A percentile compares a stretch with the other conserved stretches of the same genome.
These are phyloP conservation scores for Drosophila mercatorum DNA, from an alignment of 2,888 invertebrate genomes.

Conservation along the genomic window DNA sequence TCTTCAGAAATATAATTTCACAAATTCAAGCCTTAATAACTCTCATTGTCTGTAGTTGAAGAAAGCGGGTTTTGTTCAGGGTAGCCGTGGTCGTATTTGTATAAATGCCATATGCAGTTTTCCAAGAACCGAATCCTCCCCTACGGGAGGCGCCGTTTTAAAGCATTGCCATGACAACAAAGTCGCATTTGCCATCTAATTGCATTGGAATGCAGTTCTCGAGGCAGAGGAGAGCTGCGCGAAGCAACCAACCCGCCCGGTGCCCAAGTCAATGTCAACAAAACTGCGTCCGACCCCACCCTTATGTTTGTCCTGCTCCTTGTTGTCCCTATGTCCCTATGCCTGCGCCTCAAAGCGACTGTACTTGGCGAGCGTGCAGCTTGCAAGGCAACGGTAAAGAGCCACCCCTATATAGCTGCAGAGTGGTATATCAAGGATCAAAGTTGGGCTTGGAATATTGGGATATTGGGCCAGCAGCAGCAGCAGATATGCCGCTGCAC, in stretches of 20 bases:
- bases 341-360: conserved; percentile 44
- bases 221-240: conserved; percentile 17
- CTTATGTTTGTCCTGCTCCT: conserved; percentile 38
- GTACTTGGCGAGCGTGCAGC: conserved; percentile 67
- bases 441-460: conserved; percentile 50
- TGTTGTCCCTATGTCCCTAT: conserved; percentile 8
- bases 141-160: conserved; percentile 34
- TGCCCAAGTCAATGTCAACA: conserved; percentile 74
- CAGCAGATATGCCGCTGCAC: conserved; percentile 47
- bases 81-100: conserved; percentile 15
- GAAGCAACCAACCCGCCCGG: conserved; percentile 45
- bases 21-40: not conserved
- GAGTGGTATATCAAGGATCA: conserved; percentile 45
- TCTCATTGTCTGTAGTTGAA: conserved; percentile 5
- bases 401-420: conserved; percentile 61
- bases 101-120: conserved; percentile 54
- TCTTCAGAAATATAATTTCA: conserved; percentile 22
- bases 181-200: conserved; percentile 54
- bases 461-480: conserved; percentile 17
- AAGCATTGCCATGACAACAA: conserved; percentile 54
- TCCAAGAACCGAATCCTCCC: conserved; percentile 72
- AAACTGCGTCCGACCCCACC: conserved; percentile 51
- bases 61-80: conserved; percentile 18
- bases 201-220: conserved; percentile 73
- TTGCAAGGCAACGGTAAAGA: conserved; percentile 61